A percentile compares a stretch with the other conserved stretches of the same genome.
These are phyloP conservation scores for Scartelaos histophorus DNA, from an alignment of 2,113 vertebrate genomes.

Conservation along the genomic window DNA sequence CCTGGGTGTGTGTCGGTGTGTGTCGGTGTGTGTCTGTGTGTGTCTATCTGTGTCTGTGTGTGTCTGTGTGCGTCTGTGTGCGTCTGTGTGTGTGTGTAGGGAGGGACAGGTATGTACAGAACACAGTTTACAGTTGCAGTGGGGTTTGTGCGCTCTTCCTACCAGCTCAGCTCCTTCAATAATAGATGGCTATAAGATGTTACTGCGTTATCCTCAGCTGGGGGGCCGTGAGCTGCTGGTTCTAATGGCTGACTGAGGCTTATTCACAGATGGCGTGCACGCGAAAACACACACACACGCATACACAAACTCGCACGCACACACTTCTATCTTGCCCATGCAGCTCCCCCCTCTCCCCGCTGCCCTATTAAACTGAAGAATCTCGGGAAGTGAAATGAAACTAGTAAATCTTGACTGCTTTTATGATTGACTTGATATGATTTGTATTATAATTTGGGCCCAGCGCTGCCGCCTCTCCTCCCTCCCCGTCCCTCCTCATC, in stretches of 20 bases:
- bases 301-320: conserved; percentile 25
- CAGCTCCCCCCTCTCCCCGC: conserved; percentile 64
- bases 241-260: conserved; percentile 60
- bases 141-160: conserved; percentile 51
- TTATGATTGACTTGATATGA: conserved; percentile 80
- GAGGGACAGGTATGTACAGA: conserved; percentile 16
- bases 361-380: conserved; percentile 78
- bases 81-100: conserved; percentile 16
- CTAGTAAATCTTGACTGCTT: conserved; percentile 75
- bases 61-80: conserved; percentile 14
- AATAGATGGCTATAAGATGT: conserved; percentile 66
- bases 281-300: conserved; percentile 27
- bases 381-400: conserved; percentile 78
- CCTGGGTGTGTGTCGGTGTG: conserved; percentile 5
- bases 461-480: conserved; percentile 57
- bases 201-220: conserved; percentile 67
- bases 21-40: conserved; percentile 16
- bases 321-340: conserved; percentile 61
- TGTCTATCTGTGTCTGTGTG: conserved; percentile 15
- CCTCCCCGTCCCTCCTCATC: conserved; percentile 31
- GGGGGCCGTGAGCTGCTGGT: conserved; percentile 63
- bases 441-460: conserved; percentile 79
- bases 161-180: conserved; percentile 68
- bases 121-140: conserved; percentile 63
- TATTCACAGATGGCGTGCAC: conserved; percentile 54